Conservation (phyloP, 1,140 invertebrate species). For the Laupala kohalensis region DNA sequence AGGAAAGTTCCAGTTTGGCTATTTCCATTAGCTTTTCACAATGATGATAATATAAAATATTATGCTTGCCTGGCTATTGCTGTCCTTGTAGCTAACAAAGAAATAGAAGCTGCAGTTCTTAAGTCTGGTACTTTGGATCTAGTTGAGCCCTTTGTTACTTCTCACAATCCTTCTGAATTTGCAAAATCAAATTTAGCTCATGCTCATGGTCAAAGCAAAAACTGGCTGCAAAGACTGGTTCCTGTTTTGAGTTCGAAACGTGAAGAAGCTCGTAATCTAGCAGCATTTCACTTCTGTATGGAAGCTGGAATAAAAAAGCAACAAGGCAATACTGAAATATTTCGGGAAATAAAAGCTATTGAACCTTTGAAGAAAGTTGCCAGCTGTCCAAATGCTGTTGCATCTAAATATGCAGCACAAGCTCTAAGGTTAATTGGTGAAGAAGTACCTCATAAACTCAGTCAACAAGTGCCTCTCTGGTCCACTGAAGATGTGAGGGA, state of each 20-base stretch:
- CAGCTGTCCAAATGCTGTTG: constrained; percentile 93
- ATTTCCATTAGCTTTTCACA: constrained; percentile 92
- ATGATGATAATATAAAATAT: constrained; percentile 94
- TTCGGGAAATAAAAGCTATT: constrained; percentile 88
- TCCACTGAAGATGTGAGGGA: constrained; percentile 89
- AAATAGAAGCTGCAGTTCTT: constrained; percentile 91
- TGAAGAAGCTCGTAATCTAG: constrained; percentile 89
- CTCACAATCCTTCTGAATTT: constrained; percentile 89
- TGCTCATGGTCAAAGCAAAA: constrained; percentile 90
- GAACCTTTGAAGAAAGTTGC: constrained; percentile 92
- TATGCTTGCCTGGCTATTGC: constrained; percentile 97
- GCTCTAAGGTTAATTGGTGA: constrained; percentile 90
- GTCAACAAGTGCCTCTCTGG: constrained; percentile 96
- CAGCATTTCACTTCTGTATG: constrained; percentile 99
- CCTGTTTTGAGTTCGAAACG: constrained; percentile 91
- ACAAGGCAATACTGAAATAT: constrained; percentile 88
- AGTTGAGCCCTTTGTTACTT: constrained; percentile 90
- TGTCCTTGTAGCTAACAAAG: constrained; percentile 92
- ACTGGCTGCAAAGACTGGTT: constrained; percentile 86
- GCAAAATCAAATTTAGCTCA: constrained; percentile 83
- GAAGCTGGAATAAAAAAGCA: constrained; percentile 96
- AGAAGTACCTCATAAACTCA: constrained; percentile 91
- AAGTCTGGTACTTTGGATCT: constrained; percentile 90
- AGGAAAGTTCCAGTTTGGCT: constrained; percentile 94
- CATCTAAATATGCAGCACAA: constrained; percentile 93